Evolutionary conservation across 2,888 invertebrate genomes (phyloP).

Genomic region (Heliconius hortense): DNA sequence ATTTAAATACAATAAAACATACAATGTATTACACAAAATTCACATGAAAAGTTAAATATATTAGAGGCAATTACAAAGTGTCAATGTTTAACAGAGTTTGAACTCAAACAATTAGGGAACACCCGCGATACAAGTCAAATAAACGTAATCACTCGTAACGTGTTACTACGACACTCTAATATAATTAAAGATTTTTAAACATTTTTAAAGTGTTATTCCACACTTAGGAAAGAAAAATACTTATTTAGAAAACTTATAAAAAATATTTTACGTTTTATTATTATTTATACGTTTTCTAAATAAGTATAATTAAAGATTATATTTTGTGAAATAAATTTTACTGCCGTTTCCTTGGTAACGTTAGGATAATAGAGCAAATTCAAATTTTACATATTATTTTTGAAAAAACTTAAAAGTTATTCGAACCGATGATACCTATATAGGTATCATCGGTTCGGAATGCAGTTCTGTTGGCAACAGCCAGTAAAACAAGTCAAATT

Average conservation of each 20-base stretch:
- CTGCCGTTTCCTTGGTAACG: too few relatives aligned
- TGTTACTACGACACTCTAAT: background rate
- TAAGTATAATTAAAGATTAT: background rate
- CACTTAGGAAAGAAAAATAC: too few relatives aligned
- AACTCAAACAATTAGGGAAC: conserved; percentile 19
- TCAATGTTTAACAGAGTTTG: conserved; percentile 12
- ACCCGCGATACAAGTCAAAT: conserved; percentile 15
- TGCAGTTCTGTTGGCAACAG: too few relatives aligned
- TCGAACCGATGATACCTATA: too few relatives aligned
- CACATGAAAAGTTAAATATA: background rate
- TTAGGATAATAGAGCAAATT: background rate
- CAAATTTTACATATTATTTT: too few relatives aligned
- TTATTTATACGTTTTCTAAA: too few relatives aligned
- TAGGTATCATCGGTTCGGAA: too few relatives aligned
- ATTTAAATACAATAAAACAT: background rate
- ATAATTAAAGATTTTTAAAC: conserved; percentile 6
- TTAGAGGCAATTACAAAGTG: conserved; percentile 17
- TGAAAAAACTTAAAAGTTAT: too few relatives aligned
- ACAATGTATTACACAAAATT: background rate
- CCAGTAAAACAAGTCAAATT: too few relatives aligned
- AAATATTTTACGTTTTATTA: too few relatives aligned
- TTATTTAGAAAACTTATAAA: too few relatives aligned
- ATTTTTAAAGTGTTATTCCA: too few relatives aligned
- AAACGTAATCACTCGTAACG: conserved; percentile 6
- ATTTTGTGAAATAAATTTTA: background rate